Percentiles rank a stretch among this genome's conserved stretches.
Conservation (phyloP, 37 sponge, comb jelly and placozoan species). For the Tethya wilhelma region DNA sequence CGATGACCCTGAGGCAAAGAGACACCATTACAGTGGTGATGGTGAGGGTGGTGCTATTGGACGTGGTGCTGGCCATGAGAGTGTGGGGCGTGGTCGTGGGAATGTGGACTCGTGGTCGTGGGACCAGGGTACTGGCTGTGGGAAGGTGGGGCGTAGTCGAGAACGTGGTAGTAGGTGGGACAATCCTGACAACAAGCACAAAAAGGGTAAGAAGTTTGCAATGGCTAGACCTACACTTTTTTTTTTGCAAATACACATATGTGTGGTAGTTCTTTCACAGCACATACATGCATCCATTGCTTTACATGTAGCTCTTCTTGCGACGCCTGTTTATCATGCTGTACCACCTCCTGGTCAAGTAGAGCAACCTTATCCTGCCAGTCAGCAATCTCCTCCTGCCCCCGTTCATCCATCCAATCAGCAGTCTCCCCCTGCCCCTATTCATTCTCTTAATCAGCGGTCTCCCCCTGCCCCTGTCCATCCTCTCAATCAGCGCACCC, state of each 20-base stretch:
- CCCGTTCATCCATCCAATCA: not conserved
- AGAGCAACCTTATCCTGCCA: not conserved
- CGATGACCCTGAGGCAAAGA: not conserved
- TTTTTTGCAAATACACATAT: too few relatives aligned
- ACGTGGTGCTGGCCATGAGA: not conserved
- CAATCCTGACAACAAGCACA: too few relatives aligned
- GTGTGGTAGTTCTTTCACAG: too few relatives aligned
- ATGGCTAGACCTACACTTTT: too few relatives aligned
- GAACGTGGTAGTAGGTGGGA: too few relatives aligned
- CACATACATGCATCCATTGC: too few relatives aligned
- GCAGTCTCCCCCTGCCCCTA: not conserved
- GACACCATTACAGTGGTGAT: not conserved
- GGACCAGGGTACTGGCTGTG: not conserved
- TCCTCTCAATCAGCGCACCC: not conserved
- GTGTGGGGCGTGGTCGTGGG: not conserved
- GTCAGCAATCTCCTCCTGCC: not conserved
- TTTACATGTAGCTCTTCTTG: not conserved
- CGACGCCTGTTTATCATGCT: not conserved
- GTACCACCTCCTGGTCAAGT: constrained; percentile 25
- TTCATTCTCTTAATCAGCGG: not conserved
- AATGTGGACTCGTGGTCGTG: not conserved
- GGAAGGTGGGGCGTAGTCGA: not conserved
- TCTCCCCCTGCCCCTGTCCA: not conserved
- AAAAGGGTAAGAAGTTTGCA: too few relatives aligned
- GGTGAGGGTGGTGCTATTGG: not conserved